Evolutionary conservation across 2,113 vertebrate genomes (phyloP), one percentile per base, ranked within the genome.

Genomic region (Elachura formosa): DNA sequence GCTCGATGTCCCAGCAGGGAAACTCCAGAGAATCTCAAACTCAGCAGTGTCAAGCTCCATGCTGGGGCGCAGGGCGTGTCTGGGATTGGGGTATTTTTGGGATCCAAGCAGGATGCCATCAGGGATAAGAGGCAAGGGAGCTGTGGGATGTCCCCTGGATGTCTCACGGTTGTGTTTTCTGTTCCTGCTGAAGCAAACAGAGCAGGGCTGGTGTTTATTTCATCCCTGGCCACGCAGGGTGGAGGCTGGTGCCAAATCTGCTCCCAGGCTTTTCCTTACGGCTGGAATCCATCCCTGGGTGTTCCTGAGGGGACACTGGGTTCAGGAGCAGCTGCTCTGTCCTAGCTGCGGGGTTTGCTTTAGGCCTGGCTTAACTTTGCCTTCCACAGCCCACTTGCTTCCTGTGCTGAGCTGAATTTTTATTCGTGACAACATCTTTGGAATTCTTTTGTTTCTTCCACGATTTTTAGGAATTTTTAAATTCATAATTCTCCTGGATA

Each of bases 111-210:
- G 83, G 90, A 92, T 77, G 56, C 77, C 25, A 9, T 12, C 13
- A 67, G 80, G 16, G 81, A 67, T 43, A 82, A 69, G 15, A 66
- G 81, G 46, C 28, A 40, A 55, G 79, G 89, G 31, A 91, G 9
- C 45, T 29, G 86, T 43, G 83, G 62, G 51, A 41, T 73, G 59
- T 94, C 88, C 77, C 75, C 49, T 76, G 56, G 77, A 23, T 56
- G 8, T 85, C 79, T 82, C 88, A 17, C 58, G 34, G 24, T n/a
- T 31, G 72, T 56, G 84, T 36, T 59, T 10, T 85, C 89, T 62
- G 46, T 90, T 78, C 94, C 85, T 52, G 28, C 76, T 81, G 54
- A 91, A 25, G 28, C 89, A 90, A 96, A 95, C 92, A 84, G 45
- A 74, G 9, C 21, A 10, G 46, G 16, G 9, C 38, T 28, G 1